phyloP scores from a whole-genome alignment of 35 echinoderm and acorn worm species.

The Heliocidaris erythrogramma region DNA sequence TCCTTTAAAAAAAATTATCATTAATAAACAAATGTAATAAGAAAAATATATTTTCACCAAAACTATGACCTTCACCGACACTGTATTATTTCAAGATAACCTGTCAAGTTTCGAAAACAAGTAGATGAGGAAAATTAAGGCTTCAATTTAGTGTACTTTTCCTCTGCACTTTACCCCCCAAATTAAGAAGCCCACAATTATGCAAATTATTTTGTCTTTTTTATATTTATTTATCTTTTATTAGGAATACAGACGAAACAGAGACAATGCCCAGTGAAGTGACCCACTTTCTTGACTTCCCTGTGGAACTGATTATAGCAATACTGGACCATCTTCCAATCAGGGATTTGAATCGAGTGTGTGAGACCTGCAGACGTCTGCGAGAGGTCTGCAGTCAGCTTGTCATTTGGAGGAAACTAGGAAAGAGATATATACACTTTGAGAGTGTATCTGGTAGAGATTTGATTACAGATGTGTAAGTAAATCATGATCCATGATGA shows the following conservation, averaged over 20 bases:
- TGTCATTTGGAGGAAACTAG: not conserved
- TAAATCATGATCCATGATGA: not conserved
- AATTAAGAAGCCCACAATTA: too few species aligned
- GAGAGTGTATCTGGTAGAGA: not conserved
- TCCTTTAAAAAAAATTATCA: too few species aligned
- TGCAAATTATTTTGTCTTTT: too few species aligned
- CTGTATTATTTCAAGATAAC: too few species aligned
- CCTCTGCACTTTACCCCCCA: too few species aligned
- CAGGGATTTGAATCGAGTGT: not conserved
- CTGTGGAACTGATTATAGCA: not conserved
- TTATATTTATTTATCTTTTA: not conserved
- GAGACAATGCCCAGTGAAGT: not conserved
- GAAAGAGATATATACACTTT: slow-evolving; percentile 24
- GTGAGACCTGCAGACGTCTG: slow-evolving; percentile 14
- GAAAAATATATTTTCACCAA: too few species aligned
- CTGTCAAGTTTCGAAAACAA: too few species aligned
- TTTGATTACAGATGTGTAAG: not conserved
- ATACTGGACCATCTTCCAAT: slow-evolving; percentile 28
- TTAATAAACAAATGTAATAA: too few species aligned
- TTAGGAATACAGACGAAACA: not conserved
- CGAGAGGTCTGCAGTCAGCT: slow-evolving; percentile 28
- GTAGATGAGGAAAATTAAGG: too few species aligned
- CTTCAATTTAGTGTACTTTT: too few species aligned
- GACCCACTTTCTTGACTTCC: not conserved
- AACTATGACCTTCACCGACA: too few species aligned